Percentiles rank a stretch among this genome's conserved stretches.
Conservation (phyloP, 2,797 vertebrate genomes). For the Typhlichthys eigenmanni region DNA sequence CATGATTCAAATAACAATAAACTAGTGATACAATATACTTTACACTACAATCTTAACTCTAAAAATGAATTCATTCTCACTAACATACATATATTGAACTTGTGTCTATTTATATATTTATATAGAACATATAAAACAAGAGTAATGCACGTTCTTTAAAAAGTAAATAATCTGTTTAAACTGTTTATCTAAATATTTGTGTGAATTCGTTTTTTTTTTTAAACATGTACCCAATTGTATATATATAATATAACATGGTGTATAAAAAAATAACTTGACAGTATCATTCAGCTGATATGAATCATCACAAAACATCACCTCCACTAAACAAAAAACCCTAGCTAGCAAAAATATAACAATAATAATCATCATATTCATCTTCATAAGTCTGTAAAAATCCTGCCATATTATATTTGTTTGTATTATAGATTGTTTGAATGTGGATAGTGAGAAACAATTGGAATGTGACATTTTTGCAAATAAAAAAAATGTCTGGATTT, state of each 20-base stretch:
- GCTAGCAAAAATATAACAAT: neutral
- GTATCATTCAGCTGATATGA: conserved; percentile 29
- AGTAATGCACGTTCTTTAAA: conserved; percentile 68
- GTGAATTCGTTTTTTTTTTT: conserved; percentile 56
- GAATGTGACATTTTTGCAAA: neutral
- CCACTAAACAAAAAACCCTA: neutral
- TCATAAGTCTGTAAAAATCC: neutral
- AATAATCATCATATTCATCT: neutral
- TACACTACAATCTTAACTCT: conserved; percentile 78
- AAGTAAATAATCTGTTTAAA: conserved; percentile 39
- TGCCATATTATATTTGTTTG: neutral
- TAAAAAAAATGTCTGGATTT: too few relatives aligned
- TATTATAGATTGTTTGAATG: neutral
- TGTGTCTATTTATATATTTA: conserved; percentile 62
- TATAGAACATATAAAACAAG: conserved; percentile 73
- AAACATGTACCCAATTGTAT: conserved; percentile 34
- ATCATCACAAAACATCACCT: conserved; percentile 6
- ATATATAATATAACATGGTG: conserved; percentile 36
- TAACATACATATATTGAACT: conserved; percentile 70
- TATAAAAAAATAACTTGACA: conserved; percentile 50
- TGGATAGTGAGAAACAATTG: neutral
- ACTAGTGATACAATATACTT: conserved; percentile 79
- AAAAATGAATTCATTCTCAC: conserved; percentile 57
- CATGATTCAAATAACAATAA: conserved; percentile 86
- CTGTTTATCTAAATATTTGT: conserved; percentile 29